phyloP scores from a whole-genome alignment of 2,888 invertebrate genomes.

The Esperia sulphurella region DNA sequence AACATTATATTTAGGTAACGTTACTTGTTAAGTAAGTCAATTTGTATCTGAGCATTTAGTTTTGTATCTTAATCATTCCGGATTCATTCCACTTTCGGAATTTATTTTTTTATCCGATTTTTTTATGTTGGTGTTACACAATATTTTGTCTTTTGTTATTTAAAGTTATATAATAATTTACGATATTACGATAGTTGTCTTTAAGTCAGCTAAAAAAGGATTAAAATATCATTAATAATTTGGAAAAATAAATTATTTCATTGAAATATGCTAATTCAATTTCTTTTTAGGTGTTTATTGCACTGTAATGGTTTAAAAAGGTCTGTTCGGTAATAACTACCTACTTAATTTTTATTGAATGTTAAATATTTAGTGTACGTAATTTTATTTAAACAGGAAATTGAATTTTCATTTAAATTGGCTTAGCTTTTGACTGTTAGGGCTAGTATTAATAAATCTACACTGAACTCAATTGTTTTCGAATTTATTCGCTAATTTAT shows the following conservation, averaged over 20 bases:
- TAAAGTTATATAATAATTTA: constrained; percentile 14
- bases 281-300: no score
- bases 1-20: background rate
- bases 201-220: constrained; percentile 20
- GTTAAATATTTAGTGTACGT: no score
- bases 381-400: background rate
- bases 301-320: background rate
- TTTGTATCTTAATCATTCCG: constrained; percentile 37
- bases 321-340: background rate
- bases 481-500: background rate
- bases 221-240: no score
- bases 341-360: background rate
- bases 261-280: background rate
- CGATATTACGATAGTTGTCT: constrained; percentile 20
- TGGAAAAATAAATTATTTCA: no score
- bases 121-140: constrained; percentile 1
- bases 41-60: background rate
- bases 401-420: constrained; percentile 19
- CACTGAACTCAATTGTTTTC: background rate
- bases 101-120: constrained; percentile 25
- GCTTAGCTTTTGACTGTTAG: constrained; percentile 11
- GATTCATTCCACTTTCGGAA: constrained; percentile 47
- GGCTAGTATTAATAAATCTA: constrained; percentile 15
- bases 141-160: constrained; percentile 4
- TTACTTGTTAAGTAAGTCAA: background rate